Evolutionary conservation across 2,113 vertebrate genomes (phyloP), one percentile per base, ranked within the genome.

Genomic region (Archocentrus centrarchus): DNA sequence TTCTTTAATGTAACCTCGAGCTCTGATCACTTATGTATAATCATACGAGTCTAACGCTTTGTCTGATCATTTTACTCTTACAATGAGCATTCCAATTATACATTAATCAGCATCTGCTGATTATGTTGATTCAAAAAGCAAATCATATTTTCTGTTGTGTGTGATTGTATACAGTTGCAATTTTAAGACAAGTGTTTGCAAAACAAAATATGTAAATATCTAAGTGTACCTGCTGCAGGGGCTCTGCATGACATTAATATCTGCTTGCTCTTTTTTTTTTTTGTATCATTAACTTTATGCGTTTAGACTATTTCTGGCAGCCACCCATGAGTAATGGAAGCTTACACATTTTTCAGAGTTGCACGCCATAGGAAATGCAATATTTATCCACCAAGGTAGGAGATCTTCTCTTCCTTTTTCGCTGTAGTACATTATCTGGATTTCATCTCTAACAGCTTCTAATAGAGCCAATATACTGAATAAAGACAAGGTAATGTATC

Each of bases 161-260:
- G 27, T 35, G n/a, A 73, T 44, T 73, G 47, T 55, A 73, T 35
- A 73, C 47, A n/a, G 47, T 0, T 55, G 27, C 17, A 55, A 55
- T 55, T 73, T 73, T 30, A 73, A 27, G 27, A n/a, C 27, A 73
- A 73, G 27, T 35, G 18, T 73, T n/a, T 55, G 68, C 47, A 13
- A 77, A 77, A 59, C 37, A 1, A 77, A 41, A 77, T 77, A 55
- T 55, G 57, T 60, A 77, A 77, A 77, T 60, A 77, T 39, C 57
- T 22, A 78, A 61, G 59, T 22, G 30, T 14, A 50, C 75, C 75
- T 79, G 47, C 77, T 63, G 20, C 60, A 62, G 77, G 77, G n/a
- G 30, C 20, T 55, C 75, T 60, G 39, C 39, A 60, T 77, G 35
- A 55, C 18, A 57, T 63, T 35, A 55, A 64, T 37, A 5, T 57